phyloP scores from a whole-genome alignment of 2,113 vertebrate genomes.

The Bos indicus region DNA sequence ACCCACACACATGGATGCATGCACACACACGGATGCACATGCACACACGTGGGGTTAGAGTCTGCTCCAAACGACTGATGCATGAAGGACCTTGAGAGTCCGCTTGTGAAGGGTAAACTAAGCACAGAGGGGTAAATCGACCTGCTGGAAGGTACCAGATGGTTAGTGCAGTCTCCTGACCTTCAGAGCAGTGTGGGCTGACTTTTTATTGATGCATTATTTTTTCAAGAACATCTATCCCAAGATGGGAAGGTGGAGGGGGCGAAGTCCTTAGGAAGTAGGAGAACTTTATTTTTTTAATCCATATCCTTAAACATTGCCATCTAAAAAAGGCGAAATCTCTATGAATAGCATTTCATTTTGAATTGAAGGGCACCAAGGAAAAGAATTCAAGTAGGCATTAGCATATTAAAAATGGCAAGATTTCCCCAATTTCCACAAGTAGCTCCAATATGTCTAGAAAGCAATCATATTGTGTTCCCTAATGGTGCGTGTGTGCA shows the following conservation, averaged over 20 bases:
- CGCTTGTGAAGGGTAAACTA: background rate
- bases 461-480: background rate
- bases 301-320: background rate
- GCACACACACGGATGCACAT: accelerated
- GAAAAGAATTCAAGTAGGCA: background rate
- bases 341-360: background rate
- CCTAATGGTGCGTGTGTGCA: accelerated
- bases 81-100: background rate
- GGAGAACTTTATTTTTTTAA: background rate
- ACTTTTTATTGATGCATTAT: accelerated
- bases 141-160: too few relatives aligned
- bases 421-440: background rate
- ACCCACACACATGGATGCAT: background rate
- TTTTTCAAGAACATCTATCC: background rate
- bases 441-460: background rate
- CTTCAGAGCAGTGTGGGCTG: background rate
- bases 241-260: background rate
- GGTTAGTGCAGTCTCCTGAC: background rate
- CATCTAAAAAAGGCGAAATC: background rate
- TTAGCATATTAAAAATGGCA: background rate
- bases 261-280: too few relatives aligned
- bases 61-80: accelerated
- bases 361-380: background rate
- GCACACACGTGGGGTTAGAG: background rate
- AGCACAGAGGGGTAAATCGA: accelerated